Percentiles rank a stretch among this genome's conserved stretches.
Evolutionary conservation across 2,797 vertebrate species (phyloP).

Genomic region (Craterocephalus amniculus): DNA sequence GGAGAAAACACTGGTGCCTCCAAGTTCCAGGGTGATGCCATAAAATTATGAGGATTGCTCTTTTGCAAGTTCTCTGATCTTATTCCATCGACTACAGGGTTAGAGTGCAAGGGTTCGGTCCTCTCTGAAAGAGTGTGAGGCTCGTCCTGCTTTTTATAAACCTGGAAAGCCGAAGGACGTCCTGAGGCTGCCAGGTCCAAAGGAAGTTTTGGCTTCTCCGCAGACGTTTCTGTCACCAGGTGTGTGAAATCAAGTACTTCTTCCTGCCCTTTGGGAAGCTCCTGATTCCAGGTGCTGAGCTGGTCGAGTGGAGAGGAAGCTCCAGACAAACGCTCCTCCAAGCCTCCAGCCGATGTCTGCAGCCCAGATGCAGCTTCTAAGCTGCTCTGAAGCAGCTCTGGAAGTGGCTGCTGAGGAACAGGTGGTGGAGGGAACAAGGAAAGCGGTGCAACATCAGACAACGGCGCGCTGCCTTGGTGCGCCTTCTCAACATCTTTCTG

Average conservation of each 20-base stretch:
- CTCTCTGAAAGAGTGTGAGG: slow-evolving; percentile 12
- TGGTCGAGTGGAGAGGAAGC: slow-evolving; percentile 59
- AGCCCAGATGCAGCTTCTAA: slow-evolving; percentile 46
- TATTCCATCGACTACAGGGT: slow-evolving; percentile 34
- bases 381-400: slow-evolving; percentile 74
- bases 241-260: slow-evolving; percentile 73
- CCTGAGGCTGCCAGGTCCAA: slow-evolving; percentile 67
- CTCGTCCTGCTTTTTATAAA: slow-evolving; percentile 74
- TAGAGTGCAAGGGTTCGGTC: slow-evolving; percentile 1
- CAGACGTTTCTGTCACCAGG: slow-evolving; percentile 48
- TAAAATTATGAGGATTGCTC: slow-evolving; percentile 25
- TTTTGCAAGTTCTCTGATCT: slow-evolving; percentile 37
- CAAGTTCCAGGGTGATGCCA: slow-evolving; percentile 83
- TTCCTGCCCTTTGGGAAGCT: slow-evolving; percentile 19
- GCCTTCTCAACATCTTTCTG: slow-evolving; percentile 31
- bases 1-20: slow-evolving; percentile 85
- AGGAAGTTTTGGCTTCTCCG: slow-evolving; percentile 42
- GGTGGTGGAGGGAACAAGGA: slow-evolving; percentile 45
- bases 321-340: slow-evolving; percentile 20
- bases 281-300: slow-evolving; percentile 56
- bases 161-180: slow-evolving; percentile 80
- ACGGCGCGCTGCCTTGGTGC: slow-evolving; percentile 12
- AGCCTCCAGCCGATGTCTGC: slow-evolving; percentile 22
- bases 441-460: slow-evolving; percentile 24
- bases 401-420: slow-evolving; percentile 51